Evolutionary conservation across 2,888 invertebrate genomes (phyloP).

Genomic region (Cheilosia vernalis): DNA sequence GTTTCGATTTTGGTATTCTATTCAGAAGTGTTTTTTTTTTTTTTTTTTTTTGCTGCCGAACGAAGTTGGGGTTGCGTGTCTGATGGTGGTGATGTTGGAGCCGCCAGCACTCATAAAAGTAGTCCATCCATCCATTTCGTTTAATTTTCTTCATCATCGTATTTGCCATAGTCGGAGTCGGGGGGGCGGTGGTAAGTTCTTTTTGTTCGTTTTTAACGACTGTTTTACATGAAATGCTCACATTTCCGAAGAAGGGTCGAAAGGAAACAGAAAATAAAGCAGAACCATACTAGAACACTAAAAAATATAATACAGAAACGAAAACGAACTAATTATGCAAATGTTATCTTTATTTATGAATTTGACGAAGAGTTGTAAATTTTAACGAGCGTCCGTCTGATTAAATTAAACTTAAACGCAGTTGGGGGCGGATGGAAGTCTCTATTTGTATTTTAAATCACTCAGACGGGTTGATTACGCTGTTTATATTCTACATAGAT

Average conservation of each 20-base stretch:
- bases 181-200: not conserved
- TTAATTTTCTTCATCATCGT: constrained; percentile 32
- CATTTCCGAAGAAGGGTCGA: constrained; percentile 54
- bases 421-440: not conserved
- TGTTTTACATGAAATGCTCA: constrained; percentile 62
- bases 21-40: not conserved
- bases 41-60: not conserved
- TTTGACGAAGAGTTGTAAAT: constrained; percentile 74
- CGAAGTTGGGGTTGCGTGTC: not conserved
- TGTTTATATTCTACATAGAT: constrained; percentile 34
- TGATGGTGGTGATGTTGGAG: not conserved
- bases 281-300: constrained; percentile 2
- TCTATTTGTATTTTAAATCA: constrained; percentile 31
- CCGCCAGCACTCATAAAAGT: constrained; percentile 11
- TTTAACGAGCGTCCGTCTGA: constrained; percentile 71
- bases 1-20: constrained; percentile 42
- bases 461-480: constrained; percentile 38
- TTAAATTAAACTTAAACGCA: constrained; percentile 48
- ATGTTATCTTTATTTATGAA: constrained; percentile 75
- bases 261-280: constrained; percentile 17
- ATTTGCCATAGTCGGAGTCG: too few species aligned
- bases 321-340: constrained; percentile 70
- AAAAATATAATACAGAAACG: constrained; percentile 24
- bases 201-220: constrained; percentile 46
- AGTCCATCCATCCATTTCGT: constrained; percentile 36